These are phyloP conservation scores for Galbula dea DNA, from an alignment of 2,113 vertebrate species.

Conservation along the genomic window DNA sequence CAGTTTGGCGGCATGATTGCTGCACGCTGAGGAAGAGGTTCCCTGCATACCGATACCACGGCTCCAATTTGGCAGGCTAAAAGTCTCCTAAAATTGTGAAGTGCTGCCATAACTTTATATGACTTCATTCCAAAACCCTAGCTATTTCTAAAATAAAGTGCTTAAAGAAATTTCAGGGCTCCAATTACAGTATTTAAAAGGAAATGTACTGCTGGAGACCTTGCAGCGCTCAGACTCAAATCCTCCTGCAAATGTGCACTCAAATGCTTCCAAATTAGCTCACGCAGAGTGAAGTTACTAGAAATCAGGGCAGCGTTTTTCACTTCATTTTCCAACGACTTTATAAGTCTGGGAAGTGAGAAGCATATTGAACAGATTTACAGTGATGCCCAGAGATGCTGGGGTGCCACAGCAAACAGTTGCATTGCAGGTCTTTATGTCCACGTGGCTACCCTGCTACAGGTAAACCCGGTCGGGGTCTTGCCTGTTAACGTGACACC, in stretches of 20 bases:
- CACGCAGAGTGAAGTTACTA: conserved; percentile 10
- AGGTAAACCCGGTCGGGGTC: too few relatives aligned
- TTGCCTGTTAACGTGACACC: too few relatives aligned
- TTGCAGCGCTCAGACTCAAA: not conserved
- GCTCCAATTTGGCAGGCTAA: conserved; percentile 48
- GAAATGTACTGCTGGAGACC: conserved; percentile 35
- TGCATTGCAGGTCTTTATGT: not conserved
- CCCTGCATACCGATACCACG: not conserved
- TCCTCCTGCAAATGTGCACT: conserved; percentile 30
- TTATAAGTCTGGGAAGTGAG: not conserved
- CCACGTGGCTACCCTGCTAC: conserved; percentile 2
- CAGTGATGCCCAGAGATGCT: not conserved
- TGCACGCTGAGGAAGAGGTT: not conserved
- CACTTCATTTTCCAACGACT: not conserved
- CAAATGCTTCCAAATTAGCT: conserved; percentile 17
- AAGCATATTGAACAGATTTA: conserved; percentile 50
- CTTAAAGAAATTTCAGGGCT: conserved; percentile 50
- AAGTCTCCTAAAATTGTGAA: conserved; percentile 56
- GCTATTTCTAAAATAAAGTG: conserved; percentile 41
- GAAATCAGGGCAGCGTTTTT: conserved; percentile 28
- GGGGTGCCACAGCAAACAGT: conserved; percentile 4
- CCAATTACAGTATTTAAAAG: conserved; percentile 42
- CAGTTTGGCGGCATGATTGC: not conserved
- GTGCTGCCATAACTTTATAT: conserved; percentile 63
- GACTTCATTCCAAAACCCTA: conserved; percentile 15